Percentiles rank a stretch among this genome's conserved stretches.
Evolutionary conservation across 2,797 vertebrate genomes (phyloP).

Genomic region (Cottoperca gobio): DNA sequence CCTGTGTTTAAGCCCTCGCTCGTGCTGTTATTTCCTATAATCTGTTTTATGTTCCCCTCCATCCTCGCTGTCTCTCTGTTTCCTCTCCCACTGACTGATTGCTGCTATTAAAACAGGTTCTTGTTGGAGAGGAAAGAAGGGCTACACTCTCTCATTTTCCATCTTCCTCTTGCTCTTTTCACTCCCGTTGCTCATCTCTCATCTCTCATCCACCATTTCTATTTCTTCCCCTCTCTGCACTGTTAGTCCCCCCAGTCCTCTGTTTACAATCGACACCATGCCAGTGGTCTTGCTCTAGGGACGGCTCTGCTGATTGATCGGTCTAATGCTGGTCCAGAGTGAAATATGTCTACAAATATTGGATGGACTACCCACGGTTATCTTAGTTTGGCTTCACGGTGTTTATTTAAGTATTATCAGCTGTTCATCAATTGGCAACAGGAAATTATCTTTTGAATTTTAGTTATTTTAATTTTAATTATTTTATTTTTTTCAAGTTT

Average conservation of each 20-base stretch:
- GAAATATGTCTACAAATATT: constrained; percentile 2
- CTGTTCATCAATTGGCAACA: neutral
- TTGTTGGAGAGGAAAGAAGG: constrained; percentile 12
- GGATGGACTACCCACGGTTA: neutral
- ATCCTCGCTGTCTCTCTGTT: constrained; percentile 41
- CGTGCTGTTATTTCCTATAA: constrained; percentile 57
- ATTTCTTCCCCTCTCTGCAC: neutral
- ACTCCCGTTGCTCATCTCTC: neutral
- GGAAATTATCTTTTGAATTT: neutral
- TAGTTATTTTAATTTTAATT: neutral
- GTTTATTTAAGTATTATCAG: neutral
- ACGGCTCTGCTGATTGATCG: neutral
- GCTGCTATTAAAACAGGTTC: constrained; percentile 57
- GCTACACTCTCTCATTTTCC: constrained; percentile 25
- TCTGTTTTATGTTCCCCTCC: constrained; percentile 51
- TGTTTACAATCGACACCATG: neutral
- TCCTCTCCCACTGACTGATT: constrained; percentile 57
- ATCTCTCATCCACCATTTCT: constrained; percentile 7
- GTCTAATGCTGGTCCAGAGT: neutral
- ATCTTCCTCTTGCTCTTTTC: constrained; percentile 10
- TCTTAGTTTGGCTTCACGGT: neutral
- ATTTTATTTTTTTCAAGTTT: neutral
- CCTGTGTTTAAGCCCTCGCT: constrained; percentile 46
- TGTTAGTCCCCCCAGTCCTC: neutral
- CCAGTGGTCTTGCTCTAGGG: neutral